Conservation (phyloP, 2,113 vertebrate genomes). For the Montifringilla adamsi region DNA sequence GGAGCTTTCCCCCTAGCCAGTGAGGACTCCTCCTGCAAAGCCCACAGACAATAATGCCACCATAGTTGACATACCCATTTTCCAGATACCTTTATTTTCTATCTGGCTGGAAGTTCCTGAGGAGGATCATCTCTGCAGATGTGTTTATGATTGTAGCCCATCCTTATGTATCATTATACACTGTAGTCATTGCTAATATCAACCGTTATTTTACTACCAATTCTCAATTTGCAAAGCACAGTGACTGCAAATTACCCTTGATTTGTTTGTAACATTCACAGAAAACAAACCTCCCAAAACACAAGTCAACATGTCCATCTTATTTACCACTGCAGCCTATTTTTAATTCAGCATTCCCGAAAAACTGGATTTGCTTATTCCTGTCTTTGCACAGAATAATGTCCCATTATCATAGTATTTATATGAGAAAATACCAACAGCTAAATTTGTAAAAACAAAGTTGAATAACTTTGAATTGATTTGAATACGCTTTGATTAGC, state of each 20-base stretch:
- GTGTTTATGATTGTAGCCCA: not conserved
- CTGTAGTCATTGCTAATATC: not conserved
- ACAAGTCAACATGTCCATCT: not conserved
- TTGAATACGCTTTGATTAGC: not conserved
- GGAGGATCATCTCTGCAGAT: not conserved
- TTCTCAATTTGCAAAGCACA: not conserved
- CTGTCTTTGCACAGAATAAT: not conserved
- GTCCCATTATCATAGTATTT: not conserved
- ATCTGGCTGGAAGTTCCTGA: not conserved
- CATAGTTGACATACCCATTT: not conserved
- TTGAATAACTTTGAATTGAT: not conserved
- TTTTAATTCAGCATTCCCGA: constrained; percentile 13
- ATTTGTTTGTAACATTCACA: constrained; percentile 1
- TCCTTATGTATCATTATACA: not conserved
- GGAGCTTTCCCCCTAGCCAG: not conserved
- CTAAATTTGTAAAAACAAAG: not conserved
- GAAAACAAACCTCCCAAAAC: not conserved
- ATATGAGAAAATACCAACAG: not conserved
- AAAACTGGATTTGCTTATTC: not conserved
- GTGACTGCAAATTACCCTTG: not conserved
- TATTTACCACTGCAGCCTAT: not conserved
- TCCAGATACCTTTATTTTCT: not conserved
- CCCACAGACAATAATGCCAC: not conserved
- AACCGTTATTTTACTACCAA: not conserved
- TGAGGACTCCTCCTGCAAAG: not conserved